Base-by-base conservation (phyloP, 2,888 invertebrate genomes). In the Coenonympha arcania region DNA sequence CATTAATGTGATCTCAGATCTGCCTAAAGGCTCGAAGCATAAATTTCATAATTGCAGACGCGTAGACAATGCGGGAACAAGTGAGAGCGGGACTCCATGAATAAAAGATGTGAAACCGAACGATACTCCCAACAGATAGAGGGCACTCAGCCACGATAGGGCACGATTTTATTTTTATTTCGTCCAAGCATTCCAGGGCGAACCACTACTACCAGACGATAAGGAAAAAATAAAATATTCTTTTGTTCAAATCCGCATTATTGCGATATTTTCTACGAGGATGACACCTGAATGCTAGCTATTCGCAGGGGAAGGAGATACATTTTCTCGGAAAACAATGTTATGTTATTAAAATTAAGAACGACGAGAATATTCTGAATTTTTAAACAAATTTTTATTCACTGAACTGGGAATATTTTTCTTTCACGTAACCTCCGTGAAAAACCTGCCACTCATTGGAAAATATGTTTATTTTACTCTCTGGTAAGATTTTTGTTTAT, bases 11-110 rank as follows among this genome's bases (percentile, higher is more conserved):
- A 74, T n/a, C n/a, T n/a, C n/a, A n/a, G n/a, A n/a, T 76, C 71
- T 75, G 78, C 81, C 83, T 76, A 72, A 78, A 83, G 83, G 76
- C 73, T 71, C 71, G 63, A 73, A 71, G 75, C 74, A 84, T 82
- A 83, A 78, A 80, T 81, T 73, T 77, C 68, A 73, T 83, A 81
- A 84, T 83, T 84, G 76, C 76, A 72, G 71, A 73, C 72, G 71
- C 74, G 78, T 81, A 82, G 80, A 83, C 82, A 82, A 82, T 82
- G 71, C 73, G 71, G 73, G 72, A 78, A 79, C 78, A 80, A 77
- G 75, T 79, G 72, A 76, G 74, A 68, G 70, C 66, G 68, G 66
- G 50, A 66, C 63, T 63, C 61, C 64, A 79, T 85, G 80, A 81
- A 85, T 85, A 79, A 85, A 70, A 69, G 77, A 82, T 77, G 65